A percentile compares a stretch with the other conserved stretches of the same genome.
These are phyloP conservation scores for Diglossa cyanea DNA, from an alignment of 2,797 vertebrate species.

Conservation along the genomic window DNA sequence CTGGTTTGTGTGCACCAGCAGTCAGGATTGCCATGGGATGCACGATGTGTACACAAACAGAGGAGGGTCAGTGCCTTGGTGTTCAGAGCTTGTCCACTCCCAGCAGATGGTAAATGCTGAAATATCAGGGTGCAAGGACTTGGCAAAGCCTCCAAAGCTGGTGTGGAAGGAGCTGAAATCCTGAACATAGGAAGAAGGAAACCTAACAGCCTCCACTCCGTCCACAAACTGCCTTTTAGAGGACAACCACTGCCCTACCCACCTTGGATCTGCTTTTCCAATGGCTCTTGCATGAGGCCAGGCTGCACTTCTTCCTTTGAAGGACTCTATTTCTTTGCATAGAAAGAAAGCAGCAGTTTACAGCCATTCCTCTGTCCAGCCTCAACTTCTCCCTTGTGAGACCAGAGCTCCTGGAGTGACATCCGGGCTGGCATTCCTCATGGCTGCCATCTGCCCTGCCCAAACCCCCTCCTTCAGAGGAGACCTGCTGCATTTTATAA, in stretches of 20 bases:
- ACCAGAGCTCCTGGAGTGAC: not conserved
- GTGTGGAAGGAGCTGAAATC: not conserved
- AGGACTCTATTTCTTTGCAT: not conserved
- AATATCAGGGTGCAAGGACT: not conserved
- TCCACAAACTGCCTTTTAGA: not conserved
- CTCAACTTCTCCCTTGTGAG: not conserved
- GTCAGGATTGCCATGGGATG: not conserved
- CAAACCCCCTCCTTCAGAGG: not conserved
- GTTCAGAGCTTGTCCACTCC: not conserved
- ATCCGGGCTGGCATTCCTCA: accelerated
- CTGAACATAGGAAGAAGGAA: not conserved
- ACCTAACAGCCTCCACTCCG: not conserved
- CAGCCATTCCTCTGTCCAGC: not conserved
- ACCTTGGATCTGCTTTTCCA: accelerated
- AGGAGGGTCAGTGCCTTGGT: not conserved
- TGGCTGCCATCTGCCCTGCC: not conserved
- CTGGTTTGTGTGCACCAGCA: not conserved
- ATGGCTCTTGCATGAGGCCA: not conserved
- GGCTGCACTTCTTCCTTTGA: not conserved
- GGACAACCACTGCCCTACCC: not conserved
- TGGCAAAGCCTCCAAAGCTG: not conserved
- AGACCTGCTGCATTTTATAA: not conserved
- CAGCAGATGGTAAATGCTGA: not conserved
- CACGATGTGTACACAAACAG: accelerated
- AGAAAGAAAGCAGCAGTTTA: not conserved